A percentile compares a stretch with the other conserved stretches of the same genome.
These are phyloP conservation scores for Embidobia sp. DNA, from an alignment of 2,888 invertebrate genomes.

Conservation along the genomic window DNA sequence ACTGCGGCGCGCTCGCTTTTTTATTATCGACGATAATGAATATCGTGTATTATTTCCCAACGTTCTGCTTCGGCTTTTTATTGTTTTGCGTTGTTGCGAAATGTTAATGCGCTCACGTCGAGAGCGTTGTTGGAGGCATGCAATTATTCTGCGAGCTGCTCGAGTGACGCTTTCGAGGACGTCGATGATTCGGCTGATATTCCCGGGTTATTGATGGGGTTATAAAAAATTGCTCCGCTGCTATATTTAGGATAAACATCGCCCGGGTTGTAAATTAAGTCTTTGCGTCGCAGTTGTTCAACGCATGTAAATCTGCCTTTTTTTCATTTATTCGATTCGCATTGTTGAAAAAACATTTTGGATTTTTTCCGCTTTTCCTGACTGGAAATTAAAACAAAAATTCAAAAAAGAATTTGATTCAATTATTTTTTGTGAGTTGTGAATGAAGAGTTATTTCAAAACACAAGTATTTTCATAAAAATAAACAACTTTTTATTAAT, in stretches of 20 bases:
- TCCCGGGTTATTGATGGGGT: constrained; percentile 49
- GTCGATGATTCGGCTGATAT: constrained; percentile 44
- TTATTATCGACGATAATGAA: constrained; percentile 62
- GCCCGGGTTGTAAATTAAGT: constrained; percentile 25
- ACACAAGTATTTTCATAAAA: no score
- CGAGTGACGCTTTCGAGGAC: no score
- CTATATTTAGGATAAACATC: constrained; percentile 17
- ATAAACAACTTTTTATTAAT: no score
- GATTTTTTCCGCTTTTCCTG: no score
- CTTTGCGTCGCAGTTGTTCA: constrained; percentile 20
- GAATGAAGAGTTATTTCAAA: no score
- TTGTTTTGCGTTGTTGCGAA: constrained; percentile 52
- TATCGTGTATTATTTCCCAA: constrained; percentile 58
- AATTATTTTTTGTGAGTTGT: no score
- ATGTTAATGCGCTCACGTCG: constrained; percentile 56
- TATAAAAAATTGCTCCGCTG: constrained; percentile 38
- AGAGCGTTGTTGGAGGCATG: constrained; percentile 40
- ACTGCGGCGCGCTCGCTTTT: constrained; percentile 41
- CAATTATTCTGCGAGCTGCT: constrained; percentile 40
- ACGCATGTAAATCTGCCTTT: not conserved
- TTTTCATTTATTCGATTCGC: not conserved
- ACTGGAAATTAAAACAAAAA: no score
- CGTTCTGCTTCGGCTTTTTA: constrained; percentile 44
- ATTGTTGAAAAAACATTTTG: not conserved
- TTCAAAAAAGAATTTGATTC: no score